Evolutionary conservation across 2,888 invertebrate genomes (phyloP).

Genomic region (Heliconius ethilla): DNA sequence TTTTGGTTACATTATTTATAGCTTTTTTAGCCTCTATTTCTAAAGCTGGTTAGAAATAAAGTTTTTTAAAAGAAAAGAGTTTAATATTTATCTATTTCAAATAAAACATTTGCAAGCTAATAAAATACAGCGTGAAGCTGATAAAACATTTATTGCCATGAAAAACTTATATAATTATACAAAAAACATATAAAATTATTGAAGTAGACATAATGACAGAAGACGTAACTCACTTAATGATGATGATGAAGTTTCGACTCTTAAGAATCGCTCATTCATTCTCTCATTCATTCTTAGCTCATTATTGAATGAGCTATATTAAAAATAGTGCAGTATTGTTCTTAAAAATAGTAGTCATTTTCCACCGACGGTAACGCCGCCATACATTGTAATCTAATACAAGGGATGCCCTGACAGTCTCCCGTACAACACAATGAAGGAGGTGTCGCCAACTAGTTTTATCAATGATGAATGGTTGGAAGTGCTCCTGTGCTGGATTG

Average conservation of each 20-base stretch:
- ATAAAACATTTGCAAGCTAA: not conserved
- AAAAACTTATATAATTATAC: no score
- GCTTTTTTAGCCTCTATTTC: not conserved
- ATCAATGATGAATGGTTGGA: constrained; percentile 66
- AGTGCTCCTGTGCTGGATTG: constrained; percentile 35
- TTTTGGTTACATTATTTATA: no score
- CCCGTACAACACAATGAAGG: constrained; percentile 55
- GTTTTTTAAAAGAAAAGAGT: not conserved
- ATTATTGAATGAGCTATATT: no score
- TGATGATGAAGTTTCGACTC: no score
- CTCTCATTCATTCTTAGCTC: no score
- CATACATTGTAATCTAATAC: constrained; percentile 20
- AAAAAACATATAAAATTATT: no score
- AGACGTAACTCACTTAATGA: no score
- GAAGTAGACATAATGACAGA: no score
- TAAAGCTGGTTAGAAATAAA: not conserved
- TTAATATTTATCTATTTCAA: not conserved
- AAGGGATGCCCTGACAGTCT: constrained; percentile 29
- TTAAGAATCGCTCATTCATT: no score
- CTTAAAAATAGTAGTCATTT: not conserved
- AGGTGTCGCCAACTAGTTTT: constrained; percentile 68
- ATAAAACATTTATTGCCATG: not conserved
- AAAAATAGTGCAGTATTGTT: not conserved
- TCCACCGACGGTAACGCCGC: constrained; percentile 16
- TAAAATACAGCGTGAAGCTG: not conserved